phyloP scores from a whole-genome alignment of 1,140 invertebrate species.

The Subanguina moxae region DNA sequence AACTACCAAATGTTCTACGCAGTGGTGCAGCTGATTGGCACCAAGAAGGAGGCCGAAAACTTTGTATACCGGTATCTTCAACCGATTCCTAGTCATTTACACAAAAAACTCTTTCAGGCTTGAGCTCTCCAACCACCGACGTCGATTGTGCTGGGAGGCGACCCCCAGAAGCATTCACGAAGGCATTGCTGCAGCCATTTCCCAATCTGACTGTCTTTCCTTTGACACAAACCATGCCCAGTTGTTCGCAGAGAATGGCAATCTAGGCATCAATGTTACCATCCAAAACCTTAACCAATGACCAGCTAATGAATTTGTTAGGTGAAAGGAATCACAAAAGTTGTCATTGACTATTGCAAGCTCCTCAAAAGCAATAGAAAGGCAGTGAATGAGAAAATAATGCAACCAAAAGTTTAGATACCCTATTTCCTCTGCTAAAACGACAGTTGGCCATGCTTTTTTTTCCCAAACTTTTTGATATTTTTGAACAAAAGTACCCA shows the following conservation, averaged over 20 bases:
- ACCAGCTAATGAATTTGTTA: neutral
- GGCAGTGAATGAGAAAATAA: too few species aligned
- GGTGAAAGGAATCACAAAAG: too few species aligned
- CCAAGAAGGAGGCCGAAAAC: constrained; percentile 94
- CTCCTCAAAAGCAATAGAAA: too few species aligned
- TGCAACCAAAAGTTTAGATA: too few species aligned
- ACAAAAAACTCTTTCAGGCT: constrained; percentile 65
- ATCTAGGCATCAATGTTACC: constrained; percentile 92
- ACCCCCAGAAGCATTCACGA: constrained; percentile 97
- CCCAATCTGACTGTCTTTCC: constrained; percentile 95
- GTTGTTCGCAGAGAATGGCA: constrained; percentile 96
- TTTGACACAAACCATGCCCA: constrained; percentile 97
- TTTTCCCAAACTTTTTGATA: too few species aligned
- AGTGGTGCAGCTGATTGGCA: constrained; percentile 96
- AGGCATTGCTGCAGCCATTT: constrained; percentile 93
- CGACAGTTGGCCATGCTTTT: too few species aligned
- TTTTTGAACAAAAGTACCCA: too few species aligned
- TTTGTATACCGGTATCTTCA: constrained; percentile 81
- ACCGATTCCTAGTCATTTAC: neutral
- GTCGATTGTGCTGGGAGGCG: constrained; percentile 94
- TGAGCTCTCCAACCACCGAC: constrained; percentile 86
- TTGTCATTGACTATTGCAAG: too few species aligned
- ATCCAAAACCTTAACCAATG: constrained; percentile 10
- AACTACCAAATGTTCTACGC: constrained; percentile 98
- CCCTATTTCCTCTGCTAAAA: too few species aligned